phyloP scores from a whole-genome alignment of 2,113 vertebrate genomes.

The Microtus oregoni region DNA sequence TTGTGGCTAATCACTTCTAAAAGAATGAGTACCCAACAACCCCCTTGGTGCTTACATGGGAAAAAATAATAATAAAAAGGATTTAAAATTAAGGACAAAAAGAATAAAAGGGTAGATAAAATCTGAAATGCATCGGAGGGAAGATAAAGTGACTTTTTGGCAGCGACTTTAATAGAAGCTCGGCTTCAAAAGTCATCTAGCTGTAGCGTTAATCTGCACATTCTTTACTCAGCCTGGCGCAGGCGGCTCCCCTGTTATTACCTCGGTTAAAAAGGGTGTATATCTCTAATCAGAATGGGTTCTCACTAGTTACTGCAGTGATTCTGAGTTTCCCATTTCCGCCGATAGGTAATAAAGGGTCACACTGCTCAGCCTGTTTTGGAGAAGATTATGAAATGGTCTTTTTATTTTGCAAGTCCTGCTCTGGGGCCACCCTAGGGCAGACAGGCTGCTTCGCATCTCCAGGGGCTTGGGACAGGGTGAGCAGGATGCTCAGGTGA shows the following conservation, averaged over 20 bases:
- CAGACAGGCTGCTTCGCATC: accelerated
- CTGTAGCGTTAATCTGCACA: constrained; percentile 35
- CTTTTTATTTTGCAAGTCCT: neutral
- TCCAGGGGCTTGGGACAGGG: accelerated
- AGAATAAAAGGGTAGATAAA: constrained; percentile 84
- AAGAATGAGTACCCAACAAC: constrained; percentile 74
- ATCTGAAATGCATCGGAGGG: constrained; percentile 68
- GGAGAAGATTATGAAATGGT: constrained; percentile 20
- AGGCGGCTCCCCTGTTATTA: neutral
- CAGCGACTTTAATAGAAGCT: constrained; percentile 60
- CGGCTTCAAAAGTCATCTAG: constrained; percentile 61
- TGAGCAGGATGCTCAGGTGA: accelerated
- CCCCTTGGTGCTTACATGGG: constrained; percentile 74
- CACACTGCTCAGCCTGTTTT: neutral
- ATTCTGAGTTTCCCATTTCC: constrained; percentile 57
- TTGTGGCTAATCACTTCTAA: constrained; percentile 79
- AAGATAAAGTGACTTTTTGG: constrained; percentile 75
- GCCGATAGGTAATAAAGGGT: neutral
- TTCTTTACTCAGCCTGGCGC: constrained; percentile 34
- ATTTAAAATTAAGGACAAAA: constrained; percentile 82
- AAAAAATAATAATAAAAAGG: constrained; percentile 82
- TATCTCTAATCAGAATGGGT: constrained; percentile 10
- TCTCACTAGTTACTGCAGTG: constrained; percentile 37
- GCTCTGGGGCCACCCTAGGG: neutral
- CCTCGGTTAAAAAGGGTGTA: constrained; percentile 41